phyloP scores from a whole-genome alignment of 1,140 invertebrate species.

The Mercenaria mercenaria region DNA sequence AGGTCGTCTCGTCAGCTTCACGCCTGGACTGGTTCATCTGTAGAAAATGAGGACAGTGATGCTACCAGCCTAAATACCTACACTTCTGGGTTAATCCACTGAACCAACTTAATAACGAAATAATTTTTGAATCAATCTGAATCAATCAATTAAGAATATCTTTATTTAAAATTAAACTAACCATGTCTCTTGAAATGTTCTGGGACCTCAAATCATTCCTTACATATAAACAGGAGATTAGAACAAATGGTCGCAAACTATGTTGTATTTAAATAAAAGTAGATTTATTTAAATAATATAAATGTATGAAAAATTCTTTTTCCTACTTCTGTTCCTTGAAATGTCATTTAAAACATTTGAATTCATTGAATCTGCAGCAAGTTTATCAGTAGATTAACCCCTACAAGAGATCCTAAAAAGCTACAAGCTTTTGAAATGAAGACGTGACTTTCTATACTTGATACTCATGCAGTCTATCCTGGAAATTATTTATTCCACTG shows the following conservation, averaged over 20 bases:
- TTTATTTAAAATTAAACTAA: too few relatives aligned
- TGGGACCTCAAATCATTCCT: too few relatives aligned
- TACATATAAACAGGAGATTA: too few relatives aligned
- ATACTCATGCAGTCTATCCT: background rate
- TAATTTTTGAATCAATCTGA: background rate
- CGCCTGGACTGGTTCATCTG: conserved; percentile 82
- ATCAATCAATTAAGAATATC: background rate
- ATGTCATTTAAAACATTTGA: too few relatives aligned
- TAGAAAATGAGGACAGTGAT: conserved; percentile 54
- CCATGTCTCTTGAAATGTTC: too few relatives aligned
- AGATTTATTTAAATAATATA: too few relatives aligned
- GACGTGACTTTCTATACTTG: background rate
- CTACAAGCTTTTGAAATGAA: conserved; percentile 18
- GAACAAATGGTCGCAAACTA: too few relatives aligned
- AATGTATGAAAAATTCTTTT: too few relatives aligned
- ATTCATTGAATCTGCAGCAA: too few relatives aligned
- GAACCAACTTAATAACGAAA: background rate
- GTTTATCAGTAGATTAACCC: conserved; percentile 18
- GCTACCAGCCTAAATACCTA: conserved; percentile 41
- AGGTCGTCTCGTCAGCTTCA: conserved; percentile 81
- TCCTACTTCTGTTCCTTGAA: too few relatives aligned
- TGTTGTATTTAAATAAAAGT: too few relatives aligned
- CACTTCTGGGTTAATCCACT: conserved; percentile 19
- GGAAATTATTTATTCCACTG: background rate
- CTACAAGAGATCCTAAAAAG: conserved; percentile 23